Evolutionary conservation across 2,797 vertebrate species (phyloP).

Genomic region (Triplophysa yarkandensis): DNA sequence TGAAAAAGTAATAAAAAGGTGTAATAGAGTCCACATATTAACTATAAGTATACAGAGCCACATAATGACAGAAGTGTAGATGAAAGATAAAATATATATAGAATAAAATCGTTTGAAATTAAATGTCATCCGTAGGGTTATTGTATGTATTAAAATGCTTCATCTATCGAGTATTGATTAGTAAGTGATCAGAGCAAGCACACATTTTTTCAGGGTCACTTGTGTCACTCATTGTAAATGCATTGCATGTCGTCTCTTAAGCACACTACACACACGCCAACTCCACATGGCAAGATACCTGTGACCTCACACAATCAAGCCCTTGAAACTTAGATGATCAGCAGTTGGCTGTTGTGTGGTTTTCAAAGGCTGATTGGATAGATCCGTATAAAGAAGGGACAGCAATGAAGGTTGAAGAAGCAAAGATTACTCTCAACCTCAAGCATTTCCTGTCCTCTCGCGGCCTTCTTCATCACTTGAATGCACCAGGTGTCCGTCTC

Average conservation of each 20-base stretch:
- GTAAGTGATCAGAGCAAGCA: too few species aligned
- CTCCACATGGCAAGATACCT: conserved; percentile 8
- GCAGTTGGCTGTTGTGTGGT: conserved; percentile 16
- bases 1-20: too few species aligned
- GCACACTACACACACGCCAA: not conserved
- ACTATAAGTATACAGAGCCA: too few species aligned
- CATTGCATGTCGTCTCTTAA: conserved; percentile 14
- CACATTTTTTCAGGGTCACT: not conserved
- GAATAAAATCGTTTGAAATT: too few species aligned
- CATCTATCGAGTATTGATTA: too few species aligned
- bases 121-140: too few species aligned
- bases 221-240: conserved; percentile 29
- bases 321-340: conserved; percentile 11
- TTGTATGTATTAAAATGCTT: too few species aligned
- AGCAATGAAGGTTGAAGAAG: conserved; percentile 28
- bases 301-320: conserved; percentile 26
- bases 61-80: too few species aligned
- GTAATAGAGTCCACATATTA: too few species aligned
- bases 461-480: conserved; percentile 38
- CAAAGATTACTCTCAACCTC: conserved; percentile 23
- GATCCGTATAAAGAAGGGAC: conserved; percentile 43
- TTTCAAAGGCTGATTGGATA: conserved; percentile 39
- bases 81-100: too few species aligned
- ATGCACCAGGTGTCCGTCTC: conserved; percentile 32
- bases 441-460: conserved; percentile 36